These are phyloP conservation scores for Octodon degus DNA, from an alignment of 2,113 vertebrate species.

Conservation along the genomic window DNA sequence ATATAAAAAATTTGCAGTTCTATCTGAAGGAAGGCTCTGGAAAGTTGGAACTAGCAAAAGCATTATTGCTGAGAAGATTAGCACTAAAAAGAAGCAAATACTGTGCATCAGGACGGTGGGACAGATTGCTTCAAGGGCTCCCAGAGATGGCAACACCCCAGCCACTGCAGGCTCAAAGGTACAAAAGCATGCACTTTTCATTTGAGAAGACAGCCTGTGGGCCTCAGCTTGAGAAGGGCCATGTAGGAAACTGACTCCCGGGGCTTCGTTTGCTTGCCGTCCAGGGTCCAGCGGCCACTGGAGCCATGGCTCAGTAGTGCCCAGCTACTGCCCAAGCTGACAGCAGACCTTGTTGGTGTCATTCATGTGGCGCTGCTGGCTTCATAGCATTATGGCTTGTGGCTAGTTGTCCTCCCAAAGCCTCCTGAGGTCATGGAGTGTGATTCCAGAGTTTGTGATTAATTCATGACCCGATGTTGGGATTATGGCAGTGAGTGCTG, in stretches of 20 bases:
- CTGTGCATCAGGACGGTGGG: background rate
- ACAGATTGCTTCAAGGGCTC: background rate
- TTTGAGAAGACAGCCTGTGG: background rate
- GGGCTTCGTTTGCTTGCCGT: background rate
- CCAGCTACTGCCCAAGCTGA: background rate
- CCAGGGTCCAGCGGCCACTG: background rate
- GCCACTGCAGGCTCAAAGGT: background rate
- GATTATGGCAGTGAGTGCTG: too few species aligned
- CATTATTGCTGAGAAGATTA: background rate
- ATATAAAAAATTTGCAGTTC: background rate
- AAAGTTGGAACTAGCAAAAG: background rate
- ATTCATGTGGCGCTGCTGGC: background rate
- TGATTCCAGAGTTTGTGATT: too few species aligned
- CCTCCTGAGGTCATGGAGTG: too few species aligned
- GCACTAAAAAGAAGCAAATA: background rate
- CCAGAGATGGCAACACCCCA: background rate
- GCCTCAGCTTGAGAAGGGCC: background rate
- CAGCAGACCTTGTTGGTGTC: background rate
- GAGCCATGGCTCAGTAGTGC: background rate
- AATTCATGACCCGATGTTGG: too few species aligned
- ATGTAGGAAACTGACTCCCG: background rate
- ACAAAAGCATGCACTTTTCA: background rate
- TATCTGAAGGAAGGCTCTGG: background rate
- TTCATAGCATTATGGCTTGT: background rate
- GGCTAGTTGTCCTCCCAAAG: too few species aligned